Base-by-base conservation (phyloP, 2,797 vertebrate genomes). In the Cuniculus paca region DNA sequence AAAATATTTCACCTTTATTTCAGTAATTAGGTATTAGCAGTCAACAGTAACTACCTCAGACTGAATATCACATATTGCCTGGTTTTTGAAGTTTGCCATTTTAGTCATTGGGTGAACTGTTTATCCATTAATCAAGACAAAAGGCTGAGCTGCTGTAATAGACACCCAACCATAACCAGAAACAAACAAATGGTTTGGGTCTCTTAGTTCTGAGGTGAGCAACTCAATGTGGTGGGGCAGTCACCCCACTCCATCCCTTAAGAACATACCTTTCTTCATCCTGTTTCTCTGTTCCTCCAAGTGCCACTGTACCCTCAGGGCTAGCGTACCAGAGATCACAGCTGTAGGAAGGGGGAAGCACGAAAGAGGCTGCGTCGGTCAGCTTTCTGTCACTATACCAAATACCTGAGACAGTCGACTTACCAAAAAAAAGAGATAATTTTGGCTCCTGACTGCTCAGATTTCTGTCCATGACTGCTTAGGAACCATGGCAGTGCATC, bases 1-100 rank as follows among this genome's bases (percentile, higher is more conserved):
- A 75, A 91, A 93, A 56, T 61, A 56, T 52, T 93, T 90, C 36
- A 26, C 48, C 90, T 84, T 24, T 45, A 77, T 81, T 90, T 93
- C 93, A 78, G 54, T 36, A 81, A 86, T 78, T 26, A 86, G 54
- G 36, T 60, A 36, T 61, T 75, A 28, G 52, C 12, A 72, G 20
- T 78, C 50, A 81, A 77, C 45, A 81, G 61, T 87, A 78, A 58
- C 42, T 14, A 56, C 22, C 45, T 83, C 65, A 88, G 0, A 50
- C 36, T 31, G 58, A 63, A 26, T 58, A 45, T 58, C 84, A 65
- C 2, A 58, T 20, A 50, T 78, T 56, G 4, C 7, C 34, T 20
- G 60, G 39, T 74, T 31, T 81, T 91, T 84, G 0, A 72, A 80
- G 80, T 83, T 65, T 79, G 11, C 26, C 75, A 13, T 28, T 36